Evolutionary conservation across 2,797 vertebrate species (phyloP).

Genomic region (Merluccius polli): DNA sequence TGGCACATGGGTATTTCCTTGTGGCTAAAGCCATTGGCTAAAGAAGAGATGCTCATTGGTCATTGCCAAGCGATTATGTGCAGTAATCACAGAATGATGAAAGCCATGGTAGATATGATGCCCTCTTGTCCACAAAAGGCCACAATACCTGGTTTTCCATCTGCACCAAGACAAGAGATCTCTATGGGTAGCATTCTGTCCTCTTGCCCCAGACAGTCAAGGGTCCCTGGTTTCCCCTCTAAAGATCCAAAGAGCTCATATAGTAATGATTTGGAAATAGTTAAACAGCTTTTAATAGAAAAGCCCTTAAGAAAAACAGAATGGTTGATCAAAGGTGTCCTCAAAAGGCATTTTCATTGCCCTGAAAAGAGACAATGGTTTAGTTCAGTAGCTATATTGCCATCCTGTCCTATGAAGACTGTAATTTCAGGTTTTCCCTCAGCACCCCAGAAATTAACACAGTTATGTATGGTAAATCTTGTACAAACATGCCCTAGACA

Average conservation of each 20-base stretch:
- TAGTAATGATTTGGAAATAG: conserved; percentile 6
- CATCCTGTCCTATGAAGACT: conserved; percentile 24
- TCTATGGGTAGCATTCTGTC: conserved; percentile 30
- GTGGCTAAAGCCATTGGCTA: conserved; percentile 18
- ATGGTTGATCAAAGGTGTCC: conserved; percentile 12
- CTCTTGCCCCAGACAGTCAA: conserved; percentile 37
- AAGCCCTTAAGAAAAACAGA: conserved; percentile 17
- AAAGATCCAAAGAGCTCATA: conserved; percentile 19
- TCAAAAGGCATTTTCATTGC: conserved; percentile 9
- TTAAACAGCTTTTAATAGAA: not conserved
- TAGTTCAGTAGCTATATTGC: conserved; percentile 19
- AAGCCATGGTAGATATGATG: conserved; percentile 19
- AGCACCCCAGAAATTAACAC: conserved; percentile 17
- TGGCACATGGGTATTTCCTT: conserved; percentile 10
- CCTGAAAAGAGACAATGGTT: conserved; percentile 18
- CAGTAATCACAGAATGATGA: not conserved
- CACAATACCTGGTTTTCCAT: conserved; percentile 14
- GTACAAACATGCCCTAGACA: conserved; percentile 39
- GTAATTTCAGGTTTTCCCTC: conserved; percentile 25
- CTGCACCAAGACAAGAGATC: conserved; percentile 14
- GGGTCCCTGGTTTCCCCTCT: conserved; percentile 37
- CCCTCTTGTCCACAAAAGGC: conserved; percentile 21
- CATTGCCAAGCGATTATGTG: conserved; percentile 1
- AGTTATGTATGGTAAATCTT: conserved; percentile 23
- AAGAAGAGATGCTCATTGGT: conserved; percentile 2